phyloP scores from a whole-genome alignment of 1,140 invertebrate species.

The Stenopsyche tienmushanensis region DNA sequence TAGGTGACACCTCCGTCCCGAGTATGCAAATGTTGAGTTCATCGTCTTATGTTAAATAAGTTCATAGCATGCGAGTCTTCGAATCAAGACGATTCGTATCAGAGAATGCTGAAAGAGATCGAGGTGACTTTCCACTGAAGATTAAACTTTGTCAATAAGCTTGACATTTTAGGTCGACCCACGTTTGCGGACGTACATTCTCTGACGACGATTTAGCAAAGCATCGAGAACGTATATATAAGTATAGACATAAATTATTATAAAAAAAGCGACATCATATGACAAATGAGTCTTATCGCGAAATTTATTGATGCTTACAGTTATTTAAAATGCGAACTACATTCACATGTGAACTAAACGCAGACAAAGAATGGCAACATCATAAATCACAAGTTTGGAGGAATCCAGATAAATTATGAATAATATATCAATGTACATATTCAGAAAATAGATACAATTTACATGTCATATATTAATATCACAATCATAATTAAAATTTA shows the following conservation, averaged over 20 bases:
- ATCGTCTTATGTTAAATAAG: neutral
- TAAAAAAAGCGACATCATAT: neutral
- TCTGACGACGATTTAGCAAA: neutral
- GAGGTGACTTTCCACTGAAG: neutral
- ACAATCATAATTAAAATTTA: too few species aligned
- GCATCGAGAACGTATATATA: neutral
- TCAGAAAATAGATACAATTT: too few species aligned
- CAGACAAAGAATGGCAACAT: too few species aligned
- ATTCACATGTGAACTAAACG: too few species aligned
- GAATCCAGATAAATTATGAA: too few species aligned
- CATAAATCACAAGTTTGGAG: too few species aligned
- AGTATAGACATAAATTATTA: neutral
- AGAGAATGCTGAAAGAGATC: neutral
- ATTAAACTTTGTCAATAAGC: neutral
- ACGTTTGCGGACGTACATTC: neutral
- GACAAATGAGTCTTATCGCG: neutral
- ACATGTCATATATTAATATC: too few species aligned
- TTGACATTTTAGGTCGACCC: neutral
- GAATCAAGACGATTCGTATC: neutral
- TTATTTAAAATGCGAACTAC: too few species aligned
- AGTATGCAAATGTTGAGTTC: neutral
- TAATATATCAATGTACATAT: too few species aligned
- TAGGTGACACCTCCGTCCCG: neutral
- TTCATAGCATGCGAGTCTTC: neutral
- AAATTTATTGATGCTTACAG: too few species aligned